phyloP scores from a whole-genome alignment of 2,888 invertebrate genomes.

The Escarpia spicata region DNA sequence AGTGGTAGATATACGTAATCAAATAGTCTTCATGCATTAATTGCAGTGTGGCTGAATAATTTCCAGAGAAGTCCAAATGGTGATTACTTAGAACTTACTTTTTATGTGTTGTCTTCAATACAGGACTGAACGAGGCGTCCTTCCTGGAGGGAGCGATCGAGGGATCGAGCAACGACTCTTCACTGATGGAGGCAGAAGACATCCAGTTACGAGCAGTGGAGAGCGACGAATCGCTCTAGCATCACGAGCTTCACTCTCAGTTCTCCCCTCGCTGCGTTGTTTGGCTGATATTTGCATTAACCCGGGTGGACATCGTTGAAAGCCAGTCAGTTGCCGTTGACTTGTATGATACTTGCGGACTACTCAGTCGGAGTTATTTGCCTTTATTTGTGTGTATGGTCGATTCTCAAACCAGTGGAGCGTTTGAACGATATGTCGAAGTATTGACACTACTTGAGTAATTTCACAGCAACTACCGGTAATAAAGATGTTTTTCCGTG shows the following conservation, averaged over 20 bases:
- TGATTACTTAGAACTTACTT: no score
- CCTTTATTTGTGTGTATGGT: not conserved
- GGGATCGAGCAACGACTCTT: conserved; percentile 37
- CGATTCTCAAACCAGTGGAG: no score
- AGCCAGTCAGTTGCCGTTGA: not conserved
- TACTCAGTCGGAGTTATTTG: not conserved
- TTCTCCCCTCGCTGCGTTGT: not conserved
- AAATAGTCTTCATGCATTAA: no score
- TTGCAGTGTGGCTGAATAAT: no score
- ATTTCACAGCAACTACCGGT: no score
- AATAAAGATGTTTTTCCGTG: no score
- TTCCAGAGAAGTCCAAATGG: no score
- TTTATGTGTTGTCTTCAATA: no score
- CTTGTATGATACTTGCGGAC: not conserved
- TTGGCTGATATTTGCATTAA: not conserved
- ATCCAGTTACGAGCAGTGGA: conserved; percentile 64
- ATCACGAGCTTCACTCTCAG: not conserved
- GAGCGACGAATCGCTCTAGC: conserved; percentile 65
- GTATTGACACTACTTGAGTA: no score
- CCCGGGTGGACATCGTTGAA: not conserved
- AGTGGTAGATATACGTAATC: no score
- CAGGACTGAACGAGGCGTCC: conserved; percentile 23
- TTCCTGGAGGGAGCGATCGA: conserved; percentile 32
- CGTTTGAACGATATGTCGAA: no score
- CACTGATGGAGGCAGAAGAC: conserved; percentile 53